A percentile compares a stretch with the other conserved stretches of the same genome.
phyloP scores from a whole-genome alignment of 2,797 vertebrate species.

The Schizopygopsis malacanthus region DNA sequence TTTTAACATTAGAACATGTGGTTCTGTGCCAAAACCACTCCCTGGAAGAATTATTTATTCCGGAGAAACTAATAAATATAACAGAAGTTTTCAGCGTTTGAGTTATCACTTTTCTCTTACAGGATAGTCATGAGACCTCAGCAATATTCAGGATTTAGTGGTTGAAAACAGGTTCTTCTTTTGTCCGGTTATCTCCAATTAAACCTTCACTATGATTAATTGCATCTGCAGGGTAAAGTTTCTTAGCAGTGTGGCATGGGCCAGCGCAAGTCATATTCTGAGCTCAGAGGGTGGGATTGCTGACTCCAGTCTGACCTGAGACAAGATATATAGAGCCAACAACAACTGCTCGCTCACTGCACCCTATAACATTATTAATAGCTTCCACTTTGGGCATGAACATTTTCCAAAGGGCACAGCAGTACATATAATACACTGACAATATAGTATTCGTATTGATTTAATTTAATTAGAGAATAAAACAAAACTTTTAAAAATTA shows the following conservation, averaged over 20 bases:
- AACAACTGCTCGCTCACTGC: constrained; percentile 28
- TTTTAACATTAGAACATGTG: background rate
- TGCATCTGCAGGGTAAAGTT: constrained; percentile 25
- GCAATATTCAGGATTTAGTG: background rate
- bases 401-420: constrained; percentile 36
- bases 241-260: background rate
- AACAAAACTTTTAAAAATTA: too few relatives aligned
- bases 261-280: constrained; percentile 25
- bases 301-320: constrained; percentile 38
- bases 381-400: constrained; percentile 21
- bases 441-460: constrained; percentile 3
- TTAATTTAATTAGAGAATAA: background rate
- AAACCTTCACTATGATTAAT: constrained; percentile 45
- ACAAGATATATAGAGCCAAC: constrained; percentile 43
- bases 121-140: constrained; percentile 3
- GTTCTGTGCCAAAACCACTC: background rate
- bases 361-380: constrained; percentile 28
- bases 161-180: constrained; percentile 20
- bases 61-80: background rate
- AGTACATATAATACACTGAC: constrained; percentile 1
- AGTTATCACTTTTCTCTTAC: background rate
- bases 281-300: constrained; percentile 39
- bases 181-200: constrained; percentile 35
- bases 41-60: background rate
- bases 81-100: background rate